These are phyloP conservation scores for Rhodeus uyekii DNA, from an alignment of 2,797 vertebrate species.

Conservation along the genomic window DNA sequence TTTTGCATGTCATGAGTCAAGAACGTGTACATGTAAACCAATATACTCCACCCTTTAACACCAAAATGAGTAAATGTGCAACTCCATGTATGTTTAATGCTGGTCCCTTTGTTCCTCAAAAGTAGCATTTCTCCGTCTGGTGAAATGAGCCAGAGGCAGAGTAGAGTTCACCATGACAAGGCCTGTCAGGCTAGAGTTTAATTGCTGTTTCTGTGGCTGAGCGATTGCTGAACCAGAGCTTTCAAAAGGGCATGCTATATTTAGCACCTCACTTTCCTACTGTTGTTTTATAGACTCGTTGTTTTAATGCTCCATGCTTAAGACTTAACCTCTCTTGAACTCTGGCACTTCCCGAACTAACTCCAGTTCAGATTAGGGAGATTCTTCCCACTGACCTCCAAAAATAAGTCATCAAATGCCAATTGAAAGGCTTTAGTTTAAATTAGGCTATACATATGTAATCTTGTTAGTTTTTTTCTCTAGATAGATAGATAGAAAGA, in stretches of 20 bases:
- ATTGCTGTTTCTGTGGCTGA: slow-evolving; percentile 21
- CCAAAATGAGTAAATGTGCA: background rate
- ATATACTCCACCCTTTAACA: background rate
- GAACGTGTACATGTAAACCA: background rate
- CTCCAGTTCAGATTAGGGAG: background rate
- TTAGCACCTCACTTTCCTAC: background rate
- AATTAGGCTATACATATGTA: no score
- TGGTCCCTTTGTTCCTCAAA: background rate
- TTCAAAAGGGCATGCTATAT: slow-evolving; percentile 26
- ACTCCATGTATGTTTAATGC: background rate
- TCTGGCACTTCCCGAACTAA: background rate
- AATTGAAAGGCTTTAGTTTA: background rate
- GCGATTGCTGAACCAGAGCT: slow-evolving; percentile 25
- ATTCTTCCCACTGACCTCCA: background rate
- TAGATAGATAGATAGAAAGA: background rate
- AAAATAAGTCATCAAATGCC: background rate
- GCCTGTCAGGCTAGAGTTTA: slow-evolving; percentile 15
- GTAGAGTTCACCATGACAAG: background rate
- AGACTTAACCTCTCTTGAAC: slow-evolving; percentile 20
- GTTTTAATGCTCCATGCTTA: slow-evolving; percentile 5
- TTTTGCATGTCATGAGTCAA: background rate
- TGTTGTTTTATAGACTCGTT: slow-evolving; percentile 13
- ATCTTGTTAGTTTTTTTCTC: no score
- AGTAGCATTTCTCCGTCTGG: background rate
- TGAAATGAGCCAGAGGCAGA: background rate